Conservation (phyloP, 2,888 invertebrate species). For the Nephrocerus scutellatus region DNA sequence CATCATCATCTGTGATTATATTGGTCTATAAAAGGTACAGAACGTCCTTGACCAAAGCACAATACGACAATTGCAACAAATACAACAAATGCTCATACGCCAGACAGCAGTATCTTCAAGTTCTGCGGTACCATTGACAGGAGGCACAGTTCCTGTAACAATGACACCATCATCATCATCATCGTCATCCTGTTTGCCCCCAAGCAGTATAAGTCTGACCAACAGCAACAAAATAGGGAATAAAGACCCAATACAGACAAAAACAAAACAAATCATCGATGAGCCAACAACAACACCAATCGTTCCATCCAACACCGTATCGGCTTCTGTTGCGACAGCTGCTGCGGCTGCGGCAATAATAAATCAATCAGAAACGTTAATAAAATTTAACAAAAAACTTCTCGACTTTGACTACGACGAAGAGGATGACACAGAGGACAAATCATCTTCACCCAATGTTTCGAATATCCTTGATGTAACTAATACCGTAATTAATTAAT, state of each 20-base stretch:
- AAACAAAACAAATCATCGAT: too few relatives aligned
- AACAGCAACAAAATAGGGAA: background rate
- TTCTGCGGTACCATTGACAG: slow-evolving; percentile 9
- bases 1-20: too few relatives aligned
- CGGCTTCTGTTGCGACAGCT: too few relatives aligned
- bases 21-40: slow-evolving; percentile 39
- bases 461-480: slow-evolving; percentile 28
- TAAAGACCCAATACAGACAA: too few relatives aligned
- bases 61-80: slow-evolving; percentile 54
- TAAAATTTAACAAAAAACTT: slow-evolving; percentile 77
- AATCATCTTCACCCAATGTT: slow-evolving; percentile 30
- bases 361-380: slow-evolving; percentile 41
- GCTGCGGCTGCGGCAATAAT: too few relatives aligned
- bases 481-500: too few relatives aligned
- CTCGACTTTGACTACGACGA: slow-evolving; percentile 89
- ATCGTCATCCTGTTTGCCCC: background rate
- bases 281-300: too few relatives aligned
- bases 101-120: slow-evolving; percentile 27
- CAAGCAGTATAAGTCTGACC: background rate
- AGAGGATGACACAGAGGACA: slow-evolving; percentile 70
- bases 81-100: slow-evolving; percentile 54
- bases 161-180: too few relatives aligned
- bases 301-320: too few relatives aligned
- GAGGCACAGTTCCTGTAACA: slow-evolving; percentile 12
- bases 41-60: slow-evolving; percentile 32